These are phyloP conservation scores for Ditylenchus dipsaci DNA, from an alignment of 1,140 invertebrate genomes.

Conservation along the genomic window DNA sequence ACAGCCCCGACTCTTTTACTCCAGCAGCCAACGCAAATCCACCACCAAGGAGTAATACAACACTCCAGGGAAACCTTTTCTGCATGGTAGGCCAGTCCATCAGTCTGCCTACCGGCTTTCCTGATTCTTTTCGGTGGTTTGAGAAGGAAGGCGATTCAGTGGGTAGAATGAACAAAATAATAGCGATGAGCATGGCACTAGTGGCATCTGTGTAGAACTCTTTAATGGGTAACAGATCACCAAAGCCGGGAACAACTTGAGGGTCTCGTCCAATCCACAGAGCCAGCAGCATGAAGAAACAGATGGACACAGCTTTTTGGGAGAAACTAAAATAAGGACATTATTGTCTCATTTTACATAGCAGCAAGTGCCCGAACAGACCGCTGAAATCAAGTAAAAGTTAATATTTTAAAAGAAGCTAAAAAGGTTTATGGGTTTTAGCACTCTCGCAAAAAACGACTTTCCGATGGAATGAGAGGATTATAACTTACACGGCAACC, in stretches of 20 bases:
- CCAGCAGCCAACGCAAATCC: conserved; percentile 37
- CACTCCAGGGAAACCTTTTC: conserved; percentile 37
- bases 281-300: conserved; percentile 74
- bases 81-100: conserved; percentile 50
- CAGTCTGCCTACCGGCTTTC: neutral
- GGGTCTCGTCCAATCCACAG: conserved; percentile 83
- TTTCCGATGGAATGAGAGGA: too few relatives aligned
- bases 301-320: conserved; percentile 70
- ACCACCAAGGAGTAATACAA: conserved; percentile 36
- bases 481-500: too few relatives aligned
- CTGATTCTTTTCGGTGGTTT: neutral
- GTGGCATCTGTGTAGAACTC: conserved; percentile 60
- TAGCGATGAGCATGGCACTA: conserved; percentile 59
- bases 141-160: conserved; percentile 24
- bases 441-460: too few relatives aligned
- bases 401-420: too few relatives aligned
- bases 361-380: too few relatives aligned
- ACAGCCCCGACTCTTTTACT: conserved; percentile 35
- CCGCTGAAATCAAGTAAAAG: too few relatives aligned
- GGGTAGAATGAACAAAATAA: conserved; percentile 59
- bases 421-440: too few relatives aligned
- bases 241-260: conserved; percentile 75
- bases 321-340: conserved; percentile 62
- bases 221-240: conserved; percentile 49
- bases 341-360: too few relatives aligned